Evolutionary conservation across 1,140 invertebrate genomes (phyloP).

Genomic region (Eulimnadia texana): DNA sequence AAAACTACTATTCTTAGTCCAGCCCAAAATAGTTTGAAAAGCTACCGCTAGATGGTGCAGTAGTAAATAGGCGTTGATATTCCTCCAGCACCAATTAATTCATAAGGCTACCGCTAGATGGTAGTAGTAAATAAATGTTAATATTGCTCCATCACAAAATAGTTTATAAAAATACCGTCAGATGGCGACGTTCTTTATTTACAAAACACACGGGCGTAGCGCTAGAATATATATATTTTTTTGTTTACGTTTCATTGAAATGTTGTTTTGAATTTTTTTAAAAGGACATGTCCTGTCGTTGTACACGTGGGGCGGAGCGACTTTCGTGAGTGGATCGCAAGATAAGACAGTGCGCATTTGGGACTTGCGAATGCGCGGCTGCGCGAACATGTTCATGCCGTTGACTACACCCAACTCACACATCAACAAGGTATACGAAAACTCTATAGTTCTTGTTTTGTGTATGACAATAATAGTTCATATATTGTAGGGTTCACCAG

Average conservation of each 20-base stretch:
- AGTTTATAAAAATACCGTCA: no score
- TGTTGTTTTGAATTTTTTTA: constrained; percentile 18
- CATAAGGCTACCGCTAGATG: no score
- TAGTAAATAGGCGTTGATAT: no score
- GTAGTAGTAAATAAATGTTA: no score
- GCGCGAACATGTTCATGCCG: constrained; percentile 78
- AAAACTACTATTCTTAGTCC: no score
- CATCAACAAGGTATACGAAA: constrained; percentile 9
- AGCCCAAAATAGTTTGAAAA: background rate
- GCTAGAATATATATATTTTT: no score
- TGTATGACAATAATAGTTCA: no score
- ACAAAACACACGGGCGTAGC: no score
- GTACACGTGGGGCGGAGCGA: constrained; percentile 94
- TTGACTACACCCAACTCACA: constrained; percentile 41
- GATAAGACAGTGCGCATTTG: constrained; percentile 90
- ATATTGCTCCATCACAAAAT: no score
- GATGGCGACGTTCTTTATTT: no score
- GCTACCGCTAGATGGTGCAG: background rate
- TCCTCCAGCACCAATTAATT: no score
- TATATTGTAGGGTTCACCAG: constrained; percentile 77
- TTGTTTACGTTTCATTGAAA: background rate
- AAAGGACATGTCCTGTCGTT: constrained; percentile 82
- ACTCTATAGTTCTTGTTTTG: no score
- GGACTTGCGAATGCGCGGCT: constrained; percentile 82
- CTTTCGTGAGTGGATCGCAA: constrained; percentile 93